Conservation (phyloP, 1,140 invertebrate species). For the Belonocnema kinseyi region DNA sequence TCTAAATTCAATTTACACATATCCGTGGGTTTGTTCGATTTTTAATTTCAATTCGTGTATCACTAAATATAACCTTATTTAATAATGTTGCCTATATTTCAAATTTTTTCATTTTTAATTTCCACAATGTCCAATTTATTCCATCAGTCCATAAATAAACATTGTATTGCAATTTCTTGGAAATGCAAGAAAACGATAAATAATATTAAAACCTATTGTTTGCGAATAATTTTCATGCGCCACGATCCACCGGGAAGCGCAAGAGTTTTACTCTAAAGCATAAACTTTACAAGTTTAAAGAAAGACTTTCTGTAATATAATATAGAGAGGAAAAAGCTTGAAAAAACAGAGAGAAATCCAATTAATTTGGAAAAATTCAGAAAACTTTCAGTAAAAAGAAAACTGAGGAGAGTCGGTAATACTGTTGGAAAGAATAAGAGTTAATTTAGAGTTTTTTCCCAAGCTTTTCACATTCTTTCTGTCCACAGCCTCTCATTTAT, state of each 20-base stretch:
- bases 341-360: not conserved
- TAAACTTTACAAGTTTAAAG: not conserved
- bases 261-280: not conserved
- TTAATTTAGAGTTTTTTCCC: slow-evolving; percentile 1
- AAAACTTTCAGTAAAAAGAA: not conserved
- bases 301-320: not conserved
- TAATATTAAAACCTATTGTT: not conserved
- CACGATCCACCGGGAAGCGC: not conserved
- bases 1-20: not conserved
- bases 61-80: no score
- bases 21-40: no score
- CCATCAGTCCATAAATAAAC: not conserved
- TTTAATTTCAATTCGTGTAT: no score
- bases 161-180: not conserved
- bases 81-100: not conserved
- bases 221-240: not conserved
- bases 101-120: slow-evolving; percentile 1
- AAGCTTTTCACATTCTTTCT: slow-evolving; percentile 14
- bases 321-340: not conserved
- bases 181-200: not conserved
- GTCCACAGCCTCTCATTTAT: slow-evolving; percentile 5
- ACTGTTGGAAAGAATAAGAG: not conserved
- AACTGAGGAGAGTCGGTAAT: not conserved
- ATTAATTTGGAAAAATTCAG: not conserved
- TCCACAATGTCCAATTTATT: not conserved